Evolutionary conservation across 2,797 vertebrate genomes (phyloP).

Genomic region (Gymnopithys bicolor): DNA sequence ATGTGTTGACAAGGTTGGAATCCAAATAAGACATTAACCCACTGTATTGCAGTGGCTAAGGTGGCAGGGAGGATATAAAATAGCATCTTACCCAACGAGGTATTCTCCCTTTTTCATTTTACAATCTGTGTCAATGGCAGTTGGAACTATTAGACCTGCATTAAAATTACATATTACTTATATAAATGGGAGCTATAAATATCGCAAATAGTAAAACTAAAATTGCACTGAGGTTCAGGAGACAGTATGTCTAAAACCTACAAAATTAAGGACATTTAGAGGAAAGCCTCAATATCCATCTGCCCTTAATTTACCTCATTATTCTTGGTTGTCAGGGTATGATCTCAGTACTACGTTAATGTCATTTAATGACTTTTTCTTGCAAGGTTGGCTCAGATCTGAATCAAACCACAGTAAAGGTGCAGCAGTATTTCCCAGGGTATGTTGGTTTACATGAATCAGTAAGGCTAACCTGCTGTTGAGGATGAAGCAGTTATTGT

Average conservation of each 20-base stretch:
- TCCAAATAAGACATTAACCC: conserved; percentile 16
- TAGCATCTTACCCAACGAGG: not conserved
- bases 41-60: not conserved
- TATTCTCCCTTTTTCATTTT: conserved; percentile 38
- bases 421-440: not conserved
- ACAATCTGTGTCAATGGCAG: conserved; percentile 15
- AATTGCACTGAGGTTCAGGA: not conserved
- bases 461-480: not conserved
- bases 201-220: conserved; percentile 58
- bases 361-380: not conserved
- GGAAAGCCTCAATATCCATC: conserved; percentile 26
- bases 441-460: not conserved
- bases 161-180: conserved; percentile 59
- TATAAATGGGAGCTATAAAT: conserved; percentile 66
- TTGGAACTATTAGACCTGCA: conserved; percentile 47
- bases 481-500: not conserved
- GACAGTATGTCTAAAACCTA: conserved; percentile 39
- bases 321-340: conserved; percentile 42
- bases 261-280: conserved; percentile 47
- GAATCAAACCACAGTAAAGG: not conserved
- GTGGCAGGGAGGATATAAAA: conserved; percentile 19
- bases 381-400: conserved; percentile 17
- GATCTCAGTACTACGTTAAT: not conserved
- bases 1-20: conserved; percentile 17
- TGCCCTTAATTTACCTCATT: conserved; percentile 54